A percentile compares a stretch with the other conserved stretches of the same genome.
Evolutionary conservation across 2,888 invertebrate genomes (phyloP).

Genomic region (Apoderus coryli): DNA sequence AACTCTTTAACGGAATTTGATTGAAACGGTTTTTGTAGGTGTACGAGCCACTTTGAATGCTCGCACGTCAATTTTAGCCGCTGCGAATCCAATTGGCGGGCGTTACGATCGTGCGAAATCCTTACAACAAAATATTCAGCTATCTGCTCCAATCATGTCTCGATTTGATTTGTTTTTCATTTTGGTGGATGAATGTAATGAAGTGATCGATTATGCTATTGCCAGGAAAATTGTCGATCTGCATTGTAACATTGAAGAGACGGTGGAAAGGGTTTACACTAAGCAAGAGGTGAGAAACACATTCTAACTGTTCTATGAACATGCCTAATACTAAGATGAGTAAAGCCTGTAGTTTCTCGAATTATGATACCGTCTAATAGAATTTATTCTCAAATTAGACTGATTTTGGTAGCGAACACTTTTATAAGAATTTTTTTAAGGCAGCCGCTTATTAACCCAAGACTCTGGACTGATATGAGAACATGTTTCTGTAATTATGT

Average conservation of each 20-base stretch:
- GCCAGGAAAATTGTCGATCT: slow-evolving; percentile 91
- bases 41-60: slow-evolving; percentile 94
- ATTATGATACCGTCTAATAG: too few relatives aligned
- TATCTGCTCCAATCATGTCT: slow-evolving; percentile 97
- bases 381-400: too few relatives aligned
- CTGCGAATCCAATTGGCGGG: slow-evolving; percentile 89
- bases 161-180: slow-evolving; percentile 98
- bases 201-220: slow-evolving; percentile 91
- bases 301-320: too few relatives aligned
- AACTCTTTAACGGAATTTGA: too few relatives aligned
- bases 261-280: slow-evolving; percentile 66
- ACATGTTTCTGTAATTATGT: too few relatives aligned
- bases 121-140: slow-evolving; percentile 82
- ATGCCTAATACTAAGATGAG: too few relatives aligned
- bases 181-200: slow-evolving; percentile 91
- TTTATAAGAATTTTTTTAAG: too few relatives aligned
- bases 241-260: slow-evolving; percentile 72
- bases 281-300: slow-evolving; percentile 85
- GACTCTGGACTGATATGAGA: too few relatives aligned
- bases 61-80: slow-evolving; percentile 92
- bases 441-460: too few relatives aligned
- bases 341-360: too few relatives aligned
- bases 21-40: too few relatives aligned
- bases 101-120: slow-evolving; percentile 90
- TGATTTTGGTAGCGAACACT: too few relatives aligned